phyloP scores from a whole-genome alignment of 2,797 vertebrate genomes.

The Setipinna tenuifilis region DNA sequence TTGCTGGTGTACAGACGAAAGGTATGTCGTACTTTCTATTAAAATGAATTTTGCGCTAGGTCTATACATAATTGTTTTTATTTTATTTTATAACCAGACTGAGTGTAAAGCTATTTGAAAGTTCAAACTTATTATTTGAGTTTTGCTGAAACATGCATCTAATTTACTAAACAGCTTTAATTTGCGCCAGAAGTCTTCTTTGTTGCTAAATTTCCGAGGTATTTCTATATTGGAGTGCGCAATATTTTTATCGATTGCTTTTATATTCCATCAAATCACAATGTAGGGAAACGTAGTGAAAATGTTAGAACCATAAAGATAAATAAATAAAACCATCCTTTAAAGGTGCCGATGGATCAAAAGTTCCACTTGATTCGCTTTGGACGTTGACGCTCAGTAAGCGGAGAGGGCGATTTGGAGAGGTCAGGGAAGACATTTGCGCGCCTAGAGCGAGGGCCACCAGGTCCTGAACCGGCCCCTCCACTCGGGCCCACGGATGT shows the following conservation, averaged over 20 bases:
- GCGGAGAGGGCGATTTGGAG: constrained; percentile 43
- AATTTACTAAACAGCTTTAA: too few relatives aligned
- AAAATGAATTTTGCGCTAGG: not conserved
- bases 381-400: not conserved
- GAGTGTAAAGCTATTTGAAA: not conserved
- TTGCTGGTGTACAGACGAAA: not conserved
- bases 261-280: too few relatives aligned
- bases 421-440: constrained; percentile 44
- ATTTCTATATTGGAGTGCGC: too few relatives aligned
- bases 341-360: not conserved
- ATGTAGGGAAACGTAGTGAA: not conserved
- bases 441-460: constrained; percentile 35
- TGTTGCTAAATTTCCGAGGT: too few relatives aligned
- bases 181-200: too few relatives aligned
- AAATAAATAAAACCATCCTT: not conserved
- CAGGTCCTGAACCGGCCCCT: constrained; percentile 49
- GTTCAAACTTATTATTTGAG: not conserved
- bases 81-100: too few relatives aligned
- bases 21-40: not conserved
- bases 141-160: not conserved
- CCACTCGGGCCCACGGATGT: constrained; percentile 37
- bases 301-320: not conserved
- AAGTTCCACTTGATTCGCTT: not conserved
- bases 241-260: too few relatives aligned
- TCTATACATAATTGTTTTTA: too few relatives aligned